phyloP scores from a whole-genome alignment of 2,797 vertebrate species.

The Antrozous pallidus region DNA sequence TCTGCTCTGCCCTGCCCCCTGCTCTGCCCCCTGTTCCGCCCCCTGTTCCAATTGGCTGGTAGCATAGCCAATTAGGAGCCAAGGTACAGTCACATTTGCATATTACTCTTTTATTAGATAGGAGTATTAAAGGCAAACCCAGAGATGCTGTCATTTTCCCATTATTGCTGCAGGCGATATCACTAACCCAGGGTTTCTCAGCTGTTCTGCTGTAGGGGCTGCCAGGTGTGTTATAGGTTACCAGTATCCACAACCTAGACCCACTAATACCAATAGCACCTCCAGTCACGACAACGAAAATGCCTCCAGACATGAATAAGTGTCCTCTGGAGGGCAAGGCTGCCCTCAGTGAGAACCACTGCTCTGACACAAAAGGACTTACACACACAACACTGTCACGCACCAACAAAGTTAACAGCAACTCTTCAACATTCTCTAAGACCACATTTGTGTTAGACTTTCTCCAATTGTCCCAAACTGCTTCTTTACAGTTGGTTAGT shows the following conservation, averaged over 20 bases:
- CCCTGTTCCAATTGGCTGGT: too few species aligned
- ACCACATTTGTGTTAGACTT: not conserved
- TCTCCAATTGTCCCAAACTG: not conserved
- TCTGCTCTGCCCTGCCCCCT: too few species aligned
- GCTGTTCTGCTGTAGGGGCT: not conserved
- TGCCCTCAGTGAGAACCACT: not conserved
- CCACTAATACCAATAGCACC: not conserved
- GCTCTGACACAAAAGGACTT: not conserved
- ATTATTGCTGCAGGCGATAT: not conserved
- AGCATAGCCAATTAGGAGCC: too few species aligned
- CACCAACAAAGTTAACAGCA: not conserved
- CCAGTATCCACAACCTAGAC: not conserved
- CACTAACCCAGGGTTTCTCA: not conserved
- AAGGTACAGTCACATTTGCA: too few species aligned
- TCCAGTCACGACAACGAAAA: not conserved
- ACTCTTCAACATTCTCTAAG: not conserved
- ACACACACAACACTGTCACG: not conserved
- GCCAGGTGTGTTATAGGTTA: not conserved
- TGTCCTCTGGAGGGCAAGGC: not conserved
- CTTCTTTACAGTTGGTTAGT: not conserved
- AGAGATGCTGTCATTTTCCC: not conserved
- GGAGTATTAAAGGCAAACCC: conserved; percentile 16
- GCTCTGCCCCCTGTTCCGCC: too few species aligned
- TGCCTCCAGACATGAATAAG: not conserved
- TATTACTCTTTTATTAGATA: too few species aligned